phyloP scores from a whole-genome alignment of 1,140 invertebrate species.

The Hydropsyche tenuis region DNA sequence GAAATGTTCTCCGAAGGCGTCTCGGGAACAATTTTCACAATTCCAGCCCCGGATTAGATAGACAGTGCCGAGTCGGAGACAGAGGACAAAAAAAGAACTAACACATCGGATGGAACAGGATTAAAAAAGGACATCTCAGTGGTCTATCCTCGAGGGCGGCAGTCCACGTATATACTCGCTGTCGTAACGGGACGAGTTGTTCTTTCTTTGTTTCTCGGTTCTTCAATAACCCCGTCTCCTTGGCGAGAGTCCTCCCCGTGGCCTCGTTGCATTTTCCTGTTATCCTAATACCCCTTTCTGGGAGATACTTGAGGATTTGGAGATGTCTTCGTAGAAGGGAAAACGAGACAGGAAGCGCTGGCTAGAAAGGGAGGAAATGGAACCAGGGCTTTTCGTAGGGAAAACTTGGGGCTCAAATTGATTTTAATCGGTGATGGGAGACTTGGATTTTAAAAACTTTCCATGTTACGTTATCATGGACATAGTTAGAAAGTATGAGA shows the following conservation, averaged over 20 bases:
- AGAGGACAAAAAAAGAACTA: not conserved
- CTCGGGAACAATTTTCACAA: not conserved
- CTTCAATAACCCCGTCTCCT: conserved; percentile 28
- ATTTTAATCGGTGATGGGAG: too few species aligned
- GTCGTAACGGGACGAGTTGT: conserved; percentile 19
- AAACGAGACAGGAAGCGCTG: not conserved
- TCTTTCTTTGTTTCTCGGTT: conserved; percentile 39
- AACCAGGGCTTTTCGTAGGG: too few species aligned
- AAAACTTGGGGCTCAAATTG: too few species aligned
- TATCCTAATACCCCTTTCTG: conserved; percentile 42
- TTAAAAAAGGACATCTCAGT: too few species aligned
- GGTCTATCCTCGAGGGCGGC: conserved; percentile 4
- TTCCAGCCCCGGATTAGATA: conserved; percentile 5
- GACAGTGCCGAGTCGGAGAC: not conserved
- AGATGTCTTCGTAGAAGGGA: conserved; percentile 19
- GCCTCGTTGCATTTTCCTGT: conserved; percentile 45
- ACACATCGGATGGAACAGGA: too few species aligned
- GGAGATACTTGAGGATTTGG: conserved; percentile 31
- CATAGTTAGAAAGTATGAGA: too few species aligned
- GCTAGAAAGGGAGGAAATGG: not conserved
- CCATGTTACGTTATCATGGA: too few species aligned
- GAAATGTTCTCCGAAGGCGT: too few species aligned
- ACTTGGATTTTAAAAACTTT: too few species aligned
- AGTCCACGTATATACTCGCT: too few species aligned
- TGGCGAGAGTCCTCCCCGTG: conserved; percentile 29